Evolutionary conservation across 1,140 invertebrate species (phyloP).

Genomic region (Pectinophora gossypiella): DNA sequence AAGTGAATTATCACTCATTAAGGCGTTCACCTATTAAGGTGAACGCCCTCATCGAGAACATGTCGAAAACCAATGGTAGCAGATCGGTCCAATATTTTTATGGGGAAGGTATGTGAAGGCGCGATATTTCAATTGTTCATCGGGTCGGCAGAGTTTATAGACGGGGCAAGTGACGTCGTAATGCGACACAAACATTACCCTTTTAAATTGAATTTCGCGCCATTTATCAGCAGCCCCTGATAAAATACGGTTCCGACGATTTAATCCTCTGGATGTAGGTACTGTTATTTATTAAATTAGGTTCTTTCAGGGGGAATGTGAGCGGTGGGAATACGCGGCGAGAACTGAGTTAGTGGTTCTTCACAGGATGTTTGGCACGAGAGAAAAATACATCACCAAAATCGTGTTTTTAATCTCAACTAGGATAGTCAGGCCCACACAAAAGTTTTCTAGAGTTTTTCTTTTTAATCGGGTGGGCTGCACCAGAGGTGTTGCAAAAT

Average conservation of each 20-base stretch:
- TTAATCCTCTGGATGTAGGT: constrained; percentile 34
- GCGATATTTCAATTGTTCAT: constrained; percentile 64
- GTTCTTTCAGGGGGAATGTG: neutral
- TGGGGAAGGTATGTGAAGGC: constrained; percentile 33
- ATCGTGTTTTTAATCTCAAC: too few relatives aligned
- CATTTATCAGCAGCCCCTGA: constrained; percentile 60
- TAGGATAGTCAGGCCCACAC: too few relatives aligned
- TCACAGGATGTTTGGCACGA: too few relatives aligned
- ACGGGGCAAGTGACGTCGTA: constrained; percentile 51
- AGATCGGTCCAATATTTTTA: constrained; percentile 40
- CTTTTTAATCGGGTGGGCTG: too few relatives aligned
- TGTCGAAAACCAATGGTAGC: constrained; percentile 9
- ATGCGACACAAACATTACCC: constrained; percentile 68
- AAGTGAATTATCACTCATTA: too few relatives aligned
- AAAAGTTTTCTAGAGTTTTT: too few relatives aligned
- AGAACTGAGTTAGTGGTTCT: too few relatives aligned
- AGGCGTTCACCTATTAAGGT: too few relatives aligned
- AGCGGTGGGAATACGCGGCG: neutral
- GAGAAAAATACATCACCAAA: too few relatives aligned
- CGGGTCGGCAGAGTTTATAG: constrained; percentile 59
- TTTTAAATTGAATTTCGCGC: constrained; percentile 71
- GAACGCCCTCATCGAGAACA: too few relatives aligned
- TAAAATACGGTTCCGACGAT: constrained; percentile 57
- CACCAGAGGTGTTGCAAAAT: too few relatives aligned
- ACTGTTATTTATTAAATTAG: constrained; percentile 20